Conservation (phyloP, 2,888 invertebrate genomes). For the Diarsia dahlii region DNA sequence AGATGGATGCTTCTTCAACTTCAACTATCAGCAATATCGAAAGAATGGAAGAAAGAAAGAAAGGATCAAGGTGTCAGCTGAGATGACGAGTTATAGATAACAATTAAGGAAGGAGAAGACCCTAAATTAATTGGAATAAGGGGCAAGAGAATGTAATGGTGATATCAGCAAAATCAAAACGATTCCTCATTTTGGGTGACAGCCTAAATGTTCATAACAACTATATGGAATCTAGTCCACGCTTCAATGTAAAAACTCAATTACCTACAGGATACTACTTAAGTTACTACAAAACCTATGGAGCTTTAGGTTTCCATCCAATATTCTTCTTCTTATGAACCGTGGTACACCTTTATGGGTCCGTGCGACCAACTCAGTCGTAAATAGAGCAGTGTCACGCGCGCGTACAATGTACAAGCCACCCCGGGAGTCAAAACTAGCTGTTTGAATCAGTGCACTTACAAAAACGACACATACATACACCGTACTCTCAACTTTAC, state of each 20-base stretch:
- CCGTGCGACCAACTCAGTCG: slow-evolving; percentile 80
- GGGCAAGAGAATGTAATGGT: no score
- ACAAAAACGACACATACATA: slow-evolving; percentile 55
- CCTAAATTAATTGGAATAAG: no score
- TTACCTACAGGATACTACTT: neutral
- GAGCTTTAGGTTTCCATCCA: slow-evolving; percentile 14
- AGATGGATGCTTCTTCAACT: neutral
- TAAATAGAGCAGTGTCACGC: slow-evolving; percentile 90
- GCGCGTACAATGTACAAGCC: slow-evolving; percentile 88
- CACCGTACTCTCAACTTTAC: slow-evolving; percentile 59
- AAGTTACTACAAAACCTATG: neutral
- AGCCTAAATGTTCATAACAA: neutral
- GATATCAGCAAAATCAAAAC: neutral
- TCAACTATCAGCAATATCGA: neutral
- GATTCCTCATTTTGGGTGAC: neutral
- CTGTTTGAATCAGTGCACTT: slow-evolving; percentile 79
- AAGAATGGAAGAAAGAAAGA: no score
- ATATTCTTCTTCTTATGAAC: slow-evolving; percentile 69
- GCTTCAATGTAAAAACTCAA: neutral
- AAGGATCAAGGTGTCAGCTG: no score
- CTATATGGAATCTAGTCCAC: neutral
- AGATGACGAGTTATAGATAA: no score
- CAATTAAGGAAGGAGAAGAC: no score
- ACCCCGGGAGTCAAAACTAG: slow-evolving; percentile 89
- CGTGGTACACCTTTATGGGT: slow-evolving; percentile 77